Evolutionary conservation across 2,888 invertebrate species (phyloP).

Genomic region (Patella pellucida): DNA sequence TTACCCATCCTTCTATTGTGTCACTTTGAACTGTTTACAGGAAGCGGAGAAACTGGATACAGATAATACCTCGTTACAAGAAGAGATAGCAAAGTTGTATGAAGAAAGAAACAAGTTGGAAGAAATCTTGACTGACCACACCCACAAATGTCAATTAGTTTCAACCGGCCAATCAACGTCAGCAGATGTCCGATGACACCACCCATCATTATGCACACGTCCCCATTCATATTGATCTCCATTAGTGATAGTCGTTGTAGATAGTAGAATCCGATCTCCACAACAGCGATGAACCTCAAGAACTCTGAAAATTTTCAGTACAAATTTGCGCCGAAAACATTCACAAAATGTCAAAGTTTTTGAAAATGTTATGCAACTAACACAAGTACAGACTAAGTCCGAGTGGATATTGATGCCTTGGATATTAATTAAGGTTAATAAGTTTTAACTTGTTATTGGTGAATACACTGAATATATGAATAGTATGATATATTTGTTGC

Average conservation of each 20-base stretch:
- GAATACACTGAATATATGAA: too few species aligned
- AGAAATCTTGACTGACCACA: slow-evolving; percentile 5
- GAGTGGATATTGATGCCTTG: too few species aligned
- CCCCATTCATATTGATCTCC: slow-evolving; percentile 4
- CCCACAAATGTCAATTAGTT: slow-evolving; percentile 10
- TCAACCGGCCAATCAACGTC: slow-evolving; percentile 10
- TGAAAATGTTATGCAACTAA: too few species aligned
- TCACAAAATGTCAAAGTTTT: too few species aligned
- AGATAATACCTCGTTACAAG: slow-evolving; percentile 8
- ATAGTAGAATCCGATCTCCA: background rate
- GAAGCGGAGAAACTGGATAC: slow-evolving; percentile 1
- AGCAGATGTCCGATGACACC: slow-evolving; percentile 5
- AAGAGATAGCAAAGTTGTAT: slow-evolving; percentile 5
- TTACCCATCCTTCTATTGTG: too few species aligned
- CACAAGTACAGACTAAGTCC: too few species aligned
- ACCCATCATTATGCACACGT: slow-evolving; percentile 1
- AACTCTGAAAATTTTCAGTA: too few species aligned
- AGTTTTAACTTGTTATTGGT: too few species aligned
- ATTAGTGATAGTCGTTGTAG: slow-evolving; percentile 4
- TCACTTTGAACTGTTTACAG: background rate
- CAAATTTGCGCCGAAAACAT: too few species aligned
- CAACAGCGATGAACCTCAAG: too few species aligned
- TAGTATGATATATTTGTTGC: too few species aligned
- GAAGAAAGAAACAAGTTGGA: slow-evolving; percentile 6
- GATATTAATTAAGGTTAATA: too few species aligned